Conservation (phyloP, 2,888 invertebrate species). For the Autographa pulchrina region DNA sequence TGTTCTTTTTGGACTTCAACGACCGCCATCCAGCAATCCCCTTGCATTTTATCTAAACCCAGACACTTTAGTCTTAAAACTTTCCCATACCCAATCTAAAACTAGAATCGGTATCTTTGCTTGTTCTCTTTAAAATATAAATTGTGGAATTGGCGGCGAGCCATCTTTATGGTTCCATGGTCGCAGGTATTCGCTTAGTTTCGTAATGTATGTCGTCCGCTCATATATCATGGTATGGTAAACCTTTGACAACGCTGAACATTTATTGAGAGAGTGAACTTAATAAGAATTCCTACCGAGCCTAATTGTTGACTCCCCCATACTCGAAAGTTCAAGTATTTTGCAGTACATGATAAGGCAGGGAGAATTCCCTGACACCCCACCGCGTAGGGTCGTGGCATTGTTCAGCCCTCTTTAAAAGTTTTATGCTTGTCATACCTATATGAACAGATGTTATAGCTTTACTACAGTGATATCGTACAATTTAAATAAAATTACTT, state of each 20-base stretch:
- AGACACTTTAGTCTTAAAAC: slow-evolving; percentile 42
- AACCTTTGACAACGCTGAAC: slow-evolving; percentile 13
- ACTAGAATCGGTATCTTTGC: slow-evolving; percentile 39
- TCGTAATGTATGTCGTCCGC: slow-evolving; percentile 22
- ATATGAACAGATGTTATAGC: slow-evolving; percentile 17
- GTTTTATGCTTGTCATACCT: slow-evolving; percentile 9
- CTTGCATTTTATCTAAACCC: slow-evolving; percentile 48
- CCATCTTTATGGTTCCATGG: slow-evolving; percentile 30
- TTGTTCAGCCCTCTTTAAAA: slow-evolving; percentile 37
- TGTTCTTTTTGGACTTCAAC: slow-evolving; percentile 59
- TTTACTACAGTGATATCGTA: background rate
- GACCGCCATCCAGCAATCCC: slow-evolving; percentile 45
- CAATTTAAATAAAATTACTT: background rate
- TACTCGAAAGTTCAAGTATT: slow-evolving; percentile 34
- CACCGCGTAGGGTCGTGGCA: slow-evolving; percentile 25
- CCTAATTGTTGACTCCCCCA: slow-evolving; percentile 19
- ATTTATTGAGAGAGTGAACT: background rate
- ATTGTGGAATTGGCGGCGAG: slow-evolving; percentile 43
- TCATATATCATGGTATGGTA: slow-evolving; percentile 16
- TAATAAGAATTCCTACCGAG: background rate
- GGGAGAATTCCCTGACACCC: slow-evolving; percentile 28
- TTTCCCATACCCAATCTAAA: slow-evolving; percentile 38
- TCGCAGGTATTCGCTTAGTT: slow-evolving; percentile 33
- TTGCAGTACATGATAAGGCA: slow-evolving; percentile 26
- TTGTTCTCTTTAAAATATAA: slow-evolving; percentile 33